Conservation (phyloP, 2,113 vertebrate genomes). For the Cinclus mexicanus region DNA sequence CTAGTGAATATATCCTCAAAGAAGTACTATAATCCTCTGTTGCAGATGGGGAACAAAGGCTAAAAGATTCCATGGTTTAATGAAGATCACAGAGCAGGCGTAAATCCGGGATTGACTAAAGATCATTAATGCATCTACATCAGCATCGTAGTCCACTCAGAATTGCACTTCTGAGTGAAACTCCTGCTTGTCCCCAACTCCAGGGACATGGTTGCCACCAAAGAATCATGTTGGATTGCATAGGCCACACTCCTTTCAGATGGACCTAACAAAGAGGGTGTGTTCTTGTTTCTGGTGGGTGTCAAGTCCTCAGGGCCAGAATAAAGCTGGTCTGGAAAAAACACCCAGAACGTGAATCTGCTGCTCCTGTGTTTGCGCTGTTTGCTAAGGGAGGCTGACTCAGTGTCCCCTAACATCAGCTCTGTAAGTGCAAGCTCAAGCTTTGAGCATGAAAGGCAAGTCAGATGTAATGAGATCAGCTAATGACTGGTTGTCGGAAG, state of each 20-base stretch:
- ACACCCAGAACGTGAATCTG: accelerated
- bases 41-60: neutral
- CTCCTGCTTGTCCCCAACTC: neutral
- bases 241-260: neutral
- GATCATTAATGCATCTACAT: neutral
- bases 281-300: neutral
- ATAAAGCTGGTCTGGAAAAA: neutral
- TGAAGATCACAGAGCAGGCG: neutral
- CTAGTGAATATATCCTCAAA: neutral
- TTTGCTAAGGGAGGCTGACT: neutral
- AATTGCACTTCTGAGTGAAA: neutral
- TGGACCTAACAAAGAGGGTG: accelerated
- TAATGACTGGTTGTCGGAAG: neutral
- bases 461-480: neutral
- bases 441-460: neutral
- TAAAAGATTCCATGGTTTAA: neutral
- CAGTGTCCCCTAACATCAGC: neutral
- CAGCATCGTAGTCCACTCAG: neutral
- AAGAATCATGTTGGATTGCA: neutral
- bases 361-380: neutral
- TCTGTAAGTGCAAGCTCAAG: neutral
- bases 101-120: neutral
- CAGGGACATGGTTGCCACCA: neutral
- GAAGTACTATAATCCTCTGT: neutral
- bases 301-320: neutral